phyloP scores from a whole-genome alignment of 2,888 invertebrate species.

The Pseudococcus longispinus region DNA sequence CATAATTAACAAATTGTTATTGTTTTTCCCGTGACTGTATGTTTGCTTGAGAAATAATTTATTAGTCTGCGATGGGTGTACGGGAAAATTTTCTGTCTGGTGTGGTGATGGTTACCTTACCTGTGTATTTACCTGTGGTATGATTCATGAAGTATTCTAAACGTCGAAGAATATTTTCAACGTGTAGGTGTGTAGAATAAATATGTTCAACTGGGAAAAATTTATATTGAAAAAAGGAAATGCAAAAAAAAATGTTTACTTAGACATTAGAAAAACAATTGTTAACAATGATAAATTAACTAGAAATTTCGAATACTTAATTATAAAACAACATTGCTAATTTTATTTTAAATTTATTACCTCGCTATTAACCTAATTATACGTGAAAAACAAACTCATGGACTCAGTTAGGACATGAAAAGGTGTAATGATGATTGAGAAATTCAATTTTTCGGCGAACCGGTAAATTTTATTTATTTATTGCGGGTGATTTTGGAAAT shows the following conservation, averaged over 20 bases:
- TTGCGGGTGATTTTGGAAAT: no score
- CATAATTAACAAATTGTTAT: constrained; percentile 43
- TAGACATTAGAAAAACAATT: background rate
- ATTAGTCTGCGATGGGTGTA: constrained; percentile 25
- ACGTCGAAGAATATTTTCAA: background rate
- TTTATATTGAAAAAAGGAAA: background rate
- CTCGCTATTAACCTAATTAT: no score
- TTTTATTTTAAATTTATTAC: no score
- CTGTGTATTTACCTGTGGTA: background rate
- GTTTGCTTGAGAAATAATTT: constrained; percentile 8
- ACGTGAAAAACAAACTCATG: no score
- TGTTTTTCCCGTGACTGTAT: background rate
- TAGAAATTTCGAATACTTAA: background rate
- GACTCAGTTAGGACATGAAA: no score
- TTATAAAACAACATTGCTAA: no score
- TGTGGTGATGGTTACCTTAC: background rate
- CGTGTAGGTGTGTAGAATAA: background rate
- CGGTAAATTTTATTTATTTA: no score
- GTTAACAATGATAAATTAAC: background rate
- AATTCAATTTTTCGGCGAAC: no score
- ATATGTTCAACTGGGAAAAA: background rate
- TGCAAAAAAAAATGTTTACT: background rate
- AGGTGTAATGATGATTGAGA: no score
- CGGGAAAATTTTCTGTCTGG: constrained; percentile 9
- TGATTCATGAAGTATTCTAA: background rate